These are phyloP conservation scores for Drosophila busckii DNA, from an alignment of 1,140 invertebrate genomes.

Conservation along the genomic window DNA sequence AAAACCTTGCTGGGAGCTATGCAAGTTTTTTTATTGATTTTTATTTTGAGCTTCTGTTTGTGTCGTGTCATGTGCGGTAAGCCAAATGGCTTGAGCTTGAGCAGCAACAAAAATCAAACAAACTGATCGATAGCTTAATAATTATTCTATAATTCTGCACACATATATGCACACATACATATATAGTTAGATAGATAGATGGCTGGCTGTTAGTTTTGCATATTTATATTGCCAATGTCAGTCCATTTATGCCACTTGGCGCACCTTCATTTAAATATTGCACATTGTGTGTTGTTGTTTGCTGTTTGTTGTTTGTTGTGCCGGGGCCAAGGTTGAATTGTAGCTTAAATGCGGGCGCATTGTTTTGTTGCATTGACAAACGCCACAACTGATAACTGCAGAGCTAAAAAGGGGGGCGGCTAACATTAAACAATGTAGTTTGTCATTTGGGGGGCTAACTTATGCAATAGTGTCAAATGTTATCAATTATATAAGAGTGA, in stretches of 20 bases:
- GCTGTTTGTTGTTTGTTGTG: too few species aligned
- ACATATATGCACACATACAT: neutral
- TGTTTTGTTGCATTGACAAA: conserved; percentile 43
- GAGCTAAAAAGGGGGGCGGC: too few species aligned
- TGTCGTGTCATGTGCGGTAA: conserved; percentile 16
- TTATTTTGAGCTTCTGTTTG: conserved; percentile 28
- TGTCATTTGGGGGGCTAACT: too few species aligned
- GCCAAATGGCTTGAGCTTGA: conserved; percentile 38
- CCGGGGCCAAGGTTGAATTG: conserved; percentile 52
- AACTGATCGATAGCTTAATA: conserved; percentile 23
- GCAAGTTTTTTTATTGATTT: conserved; percentile 7
- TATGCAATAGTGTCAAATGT: conserved; percentile 7
- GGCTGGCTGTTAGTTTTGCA: too few species aligned
- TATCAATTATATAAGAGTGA: too few species aligned
- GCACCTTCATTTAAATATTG: conserved; percentile 44
- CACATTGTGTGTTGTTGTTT: conserved; percentile 30
- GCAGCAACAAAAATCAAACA: conserved; percentile 15
- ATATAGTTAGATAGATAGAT: too few species aligned
- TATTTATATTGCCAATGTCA: conserved; percentile 47
- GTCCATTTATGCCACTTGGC: conserved; percentile 53
- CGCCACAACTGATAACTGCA: conserved; percentile 15
- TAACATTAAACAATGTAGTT: too few species aligned
- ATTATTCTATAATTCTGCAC: neutral
- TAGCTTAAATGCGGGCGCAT: conserved; percentile 61
- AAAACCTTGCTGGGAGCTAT: conserved; percentile 34